Evolutionary conservation across 2,113 vertebrate species (phyloP).

Genomic region (Heptranchias perlo): DNA sequence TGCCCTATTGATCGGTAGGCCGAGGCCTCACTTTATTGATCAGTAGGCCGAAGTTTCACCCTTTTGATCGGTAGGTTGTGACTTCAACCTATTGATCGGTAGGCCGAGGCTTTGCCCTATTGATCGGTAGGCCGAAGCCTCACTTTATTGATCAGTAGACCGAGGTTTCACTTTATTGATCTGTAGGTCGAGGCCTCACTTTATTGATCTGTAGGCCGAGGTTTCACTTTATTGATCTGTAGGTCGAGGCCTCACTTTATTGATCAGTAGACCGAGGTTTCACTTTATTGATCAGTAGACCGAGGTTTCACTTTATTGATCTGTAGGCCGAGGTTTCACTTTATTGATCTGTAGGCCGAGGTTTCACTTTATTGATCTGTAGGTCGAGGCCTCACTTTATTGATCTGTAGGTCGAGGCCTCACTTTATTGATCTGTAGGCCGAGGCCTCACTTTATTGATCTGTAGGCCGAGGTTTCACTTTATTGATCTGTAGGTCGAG

Average conservation of each 20-base stretch:
- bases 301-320: neutral
- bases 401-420: neutral
- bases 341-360: neutral
- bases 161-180: too few species aligned
- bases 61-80: neutral
- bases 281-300: neutral
- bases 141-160: neutral
- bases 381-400: neutral
- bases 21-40: neutral
- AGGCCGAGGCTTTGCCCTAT: neutral
- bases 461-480: neutral
- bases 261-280: neutral
- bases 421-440: neutral
- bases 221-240: too few species aligned
- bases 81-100: neutral
- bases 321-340: neutral
- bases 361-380: neutral
- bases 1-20: neutral
- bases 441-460: neutral
- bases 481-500: neutral
- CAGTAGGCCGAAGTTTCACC: neutral
- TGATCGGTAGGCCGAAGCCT: neutral
- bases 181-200: neutral
- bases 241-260: neutral
- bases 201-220: neutral